Conservation (phyloP, 2,113 vertebrate species). For the Podarcis cretensis region DNA sequence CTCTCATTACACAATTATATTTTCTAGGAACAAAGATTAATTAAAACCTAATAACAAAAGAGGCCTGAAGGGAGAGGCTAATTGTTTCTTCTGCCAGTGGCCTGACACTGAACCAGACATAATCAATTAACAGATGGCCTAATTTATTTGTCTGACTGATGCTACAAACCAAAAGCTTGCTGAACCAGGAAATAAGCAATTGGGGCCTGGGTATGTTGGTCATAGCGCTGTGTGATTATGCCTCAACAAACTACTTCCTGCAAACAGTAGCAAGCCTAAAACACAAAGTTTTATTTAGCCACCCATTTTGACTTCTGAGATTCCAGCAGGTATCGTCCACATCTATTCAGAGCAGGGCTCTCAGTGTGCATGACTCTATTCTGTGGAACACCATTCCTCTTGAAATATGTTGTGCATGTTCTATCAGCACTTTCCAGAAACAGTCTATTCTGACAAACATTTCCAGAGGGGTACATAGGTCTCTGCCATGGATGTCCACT, state of each 20-base stretch:
- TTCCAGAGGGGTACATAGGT: too few species aligned
- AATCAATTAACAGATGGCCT: conserved; percentile 35
- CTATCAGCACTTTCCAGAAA: too few species aligned
- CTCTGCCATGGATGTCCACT: too few species aligned
- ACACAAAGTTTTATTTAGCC: background rate
- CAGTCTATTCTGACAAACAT: too few species aligned
- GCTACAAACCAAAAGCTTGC: conserved; percentile 6
- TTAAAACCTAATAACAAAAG: conserved; percentile 30
- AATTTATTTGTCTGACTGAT: conserved; percentile 20
- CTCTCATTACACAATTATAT: conserved; percentile 6
- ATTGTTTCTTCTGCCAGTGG: conserved; percentile 28
- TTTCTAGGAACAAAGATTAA: conserved; percentile 29
- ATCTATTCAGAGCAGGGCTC: too few species aligned
- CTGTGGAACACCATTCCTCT: too few species aligned
- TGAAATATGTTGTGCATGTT: too few species aligned
- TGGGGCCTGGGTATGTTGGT: background rate
- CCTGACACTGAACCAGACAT: conserved; percentile 18
- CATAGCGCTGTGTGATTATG: background rate
- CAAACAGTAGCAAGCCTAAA: background rate
- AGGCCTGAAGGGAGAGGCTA: conserved; percentile 12
- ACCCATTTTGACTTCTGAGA: background rate
- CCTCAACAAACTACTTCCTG: background rate
- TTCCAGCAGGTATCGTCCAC: background rate
- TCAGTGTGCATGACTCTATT: too few species aligned
- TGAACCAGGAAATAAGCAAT: background rate